Evolutionary conservation across 2,113 vertebrate species (phyloP), one percentile per base, ranked within the genome.

Genomic region (Genyomyrus donnyi): DNA sequence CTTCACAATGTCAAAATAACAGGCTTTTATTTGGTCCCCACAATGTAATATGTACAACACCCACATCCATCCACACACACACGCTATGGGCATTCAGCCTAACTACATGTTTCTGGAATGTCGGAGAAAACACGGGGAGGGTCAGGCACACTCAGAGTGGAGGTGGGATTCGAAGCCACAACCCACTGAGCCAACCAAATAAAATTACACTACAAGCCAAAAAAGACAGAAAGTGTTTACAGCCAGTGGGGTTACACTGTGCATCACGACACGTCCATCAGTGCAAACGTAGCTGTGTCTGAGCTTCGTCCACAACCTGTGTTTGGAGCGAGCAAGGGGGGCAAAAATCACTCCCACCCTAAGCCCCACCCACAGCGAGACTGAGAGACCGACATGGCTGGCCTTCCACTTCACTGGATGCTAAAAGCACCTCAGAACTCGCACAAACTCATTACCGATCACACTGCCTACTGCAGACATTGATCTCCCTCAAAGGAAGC

Each of bases 241-340:
- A 48, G 83, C 88, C 5, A 27, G 17, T 3, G 21, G 74, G 80
- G 52, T 50, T 50, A 62, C 42, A 50, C 11, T 46, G 85, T 89
- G 77, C 35, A 86, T 89, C 90, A 89, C 62, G 77, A 90, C 88
- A 85, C 1, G 7, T 50, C 52, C 31, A 87, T 53, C 90, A 85
- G 85, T 52, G 21, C 87, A 74, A 48, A 88, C 46, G 84, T 42
- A 84, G 42, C 42, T 87, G 42, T n/a, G 85, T 27, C 56, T 45
- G 53, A 87, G 21, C 87, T 88, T 53, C 52, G 17, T 53, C 52
- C 52, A 53, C 52, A 53, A 53, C 52, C 52, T 19, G 52, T 53
- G 17, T 19, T 53, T 53, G 17, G 17, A 53, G 52, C 1, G 52
- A 90, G 70, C 85, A 77, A 35, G 48, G 87, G 42, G 13, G 50